Base-by-base conservation (phyloP, 2,797 vertebrate species). In the Mormyrus proboscirostris region DNA sequence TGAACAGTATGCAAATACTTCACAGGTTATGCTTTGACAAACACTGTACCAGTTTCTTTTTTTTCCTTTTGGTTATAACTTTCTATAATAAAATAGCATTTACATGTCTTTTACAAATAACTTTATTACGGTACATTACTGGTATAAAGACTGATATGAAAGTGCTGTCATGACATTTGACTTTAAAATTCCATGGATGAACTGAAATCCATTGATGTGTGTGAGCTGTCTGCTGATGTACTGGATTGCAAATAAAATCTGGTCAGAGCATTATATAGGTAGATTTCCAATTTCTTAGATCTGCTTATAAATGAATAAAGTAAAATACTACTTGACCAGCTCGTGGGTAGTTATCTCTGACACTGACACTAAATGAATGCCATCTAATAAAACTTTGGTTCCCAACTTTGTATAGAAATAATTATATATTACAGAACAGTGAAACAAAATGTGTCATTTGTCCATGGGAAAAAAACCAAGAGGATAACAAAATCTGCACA, bases 71-170 rank as follows among this genome's bases (percentile, higher is more conserved):
- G 95, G 95, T 95, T 89, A 89, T 84, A 86, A 86, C 89, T 89
- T 53, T 96, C 95, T 93, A 94, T 96, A 96, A 94, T 96, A 96
- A 96, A 96, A 96, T 96, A 96, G 96, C 95, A 95, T 96, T 95
- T 96, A 96, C 95, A 96, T 95, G 96, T 95, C 95, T 96, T 76
- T 95, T 96, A 96, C 96, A 96, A 96, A 96, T 95, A 94, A 94
- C 88, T 55, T 38, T 29, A 38, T 93, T 94, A 92, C 92, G 91
- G 90, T 73, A 90, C 89, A 92, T 94, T 90, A 94, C 94, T 89
- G 92, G 91, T 93, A 82, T 90, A 94, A 94, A 94, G 92, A 90
- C 94, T 88, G 53, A 92, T 91, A 91, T 92, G 29, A 91, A 93
- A 91, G 92, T 90, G 92, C 90, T 90, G 90, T 90, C 91, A 91